Conservation (phyloP, 1,140 invertebrate genomes). For the Phocides pigmalion region DNA sequence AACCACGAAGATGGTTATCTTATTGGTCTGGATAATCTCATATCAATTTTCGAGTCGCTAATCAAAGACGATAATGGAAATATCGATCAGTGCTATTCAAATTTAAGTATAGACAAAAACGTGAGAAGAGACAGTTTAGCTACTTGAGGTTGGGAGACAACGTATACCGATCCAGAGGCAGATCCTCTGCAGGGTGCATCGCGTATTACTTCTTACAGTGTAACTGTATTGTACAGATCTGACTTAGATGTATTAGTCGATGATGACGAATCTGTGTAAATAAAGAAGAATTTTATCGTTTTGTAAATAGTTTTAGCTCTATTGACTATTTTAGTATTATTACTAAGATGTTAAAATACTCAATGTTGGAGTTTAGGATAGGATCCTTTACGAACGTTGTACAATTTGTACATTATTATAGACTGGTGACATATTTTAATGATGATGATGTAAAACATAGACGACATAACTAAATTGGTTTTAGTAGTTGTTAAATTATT, state of each 20-base stretch:
- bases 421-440: slow-evolving; percentile 28
- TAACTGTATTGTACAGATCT: slow-evolving; percentile 45
- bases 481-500: too few relatives aligned
- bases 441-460: slow-evolving; percentile 8
- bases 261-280: slow-evolving; percentile 26
- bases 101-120: slow-evolving; percentile 67
- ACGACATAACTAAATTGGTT: too few relatives aligned
- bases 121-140: slow-evolving; percentile 70
- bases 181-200: slow-evolving; percentile 17
- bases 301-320: slow-evolving; percentile 70
- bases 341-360: slow-evolving; percentile 68
- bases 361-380: slow-evolving; percentile 35
- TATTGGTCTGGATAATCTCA: slow-evolving; percentile 96
- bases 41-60: slow-evolving; percentile 91
- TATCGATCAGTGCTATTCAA: slow-evolving; percentile 65
- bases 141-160: slow-evolving; percentile 56
- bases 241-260: slow-evolving; percentile 33
- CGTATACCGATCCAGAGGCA: slow-evolving; percentile 13
- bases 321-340: slow-evolving; percentile 53
- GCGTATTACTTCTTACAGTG: slow-evolving; percentile 36
- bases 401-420: slow-evolving; percentile 17
- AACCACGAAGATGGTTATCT: slow-evolving; percentile 99
- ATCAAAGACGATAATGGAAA: slow-evolving; percentile 76
- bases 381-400: slow-evolving; percentile 16
- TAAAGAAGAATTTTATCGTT: slow-evolving; percentile 11